A percentile compares a stretch with the other conserved stretches of the same genome.
Evolutionary conservation across 1,140 invertebrate genomes (phyloP).

Genomic region (Aphaenogaster rudis): DNA sequence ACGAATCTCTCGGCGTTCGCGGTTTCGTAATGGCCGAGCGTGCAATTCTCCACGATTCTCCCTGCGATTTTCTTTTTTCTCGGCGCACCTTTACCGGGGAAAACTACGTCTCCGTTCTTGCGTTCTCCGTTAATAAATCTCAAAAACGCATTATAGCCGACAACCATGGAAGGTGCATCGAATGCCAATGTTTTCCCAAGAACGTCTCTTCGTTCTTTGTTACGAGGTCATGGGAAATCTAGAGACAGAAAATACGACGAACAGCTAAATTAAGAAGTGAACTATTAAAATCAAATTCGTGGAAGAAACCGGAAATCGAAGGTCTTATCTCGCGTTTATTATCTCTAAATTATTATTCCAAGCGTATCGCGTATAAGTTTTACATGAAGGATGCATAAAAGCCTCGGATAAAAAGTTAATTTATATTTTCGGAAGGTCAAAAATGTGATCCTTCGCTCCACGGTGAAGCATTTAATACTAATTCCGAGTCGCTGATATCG

Average conservation of each 20-base stretch:
- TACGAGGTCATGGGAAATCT: not conserved
- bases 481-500: not conserved
- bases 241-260: not conserved
- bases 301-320: not conserved
- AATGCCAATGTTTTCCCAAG: not conserved
- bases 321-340: not conserved
- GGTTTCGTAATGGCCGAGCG: slow-evolving; percentile 64
- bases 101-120: slow-evolving; percentile 30
- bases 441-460: not conserved
- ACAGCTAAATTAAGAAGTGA: not conserved
- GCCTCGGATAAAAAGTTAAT: not conserved
- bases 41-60: slow-evolving; percentile 60
- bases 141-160: not conserved
- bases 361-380: not conserved
- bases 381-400: not conserved
- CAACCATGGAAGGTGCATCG: not conserved
- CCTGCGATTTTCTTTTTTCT: slow-evolving; percentile 43
- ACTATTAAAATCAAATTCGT: not conserved
- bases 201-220: not conserved
- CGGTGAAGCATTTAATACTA: slow-evolving; percentile 13
- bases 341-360: not conserved
- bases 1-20: slow-evolving; percentile 64
- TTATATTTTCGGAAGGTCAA: not conserved
- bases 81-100: slow-evolving; percentile 31
- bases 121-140: slow-evolving; percentile 31